These are phyloP conservation scores for Trichopoda pennipes DNA, from an alignment of 2,888 invertebrate genomes.

Conservation along the genomic window DNA sequence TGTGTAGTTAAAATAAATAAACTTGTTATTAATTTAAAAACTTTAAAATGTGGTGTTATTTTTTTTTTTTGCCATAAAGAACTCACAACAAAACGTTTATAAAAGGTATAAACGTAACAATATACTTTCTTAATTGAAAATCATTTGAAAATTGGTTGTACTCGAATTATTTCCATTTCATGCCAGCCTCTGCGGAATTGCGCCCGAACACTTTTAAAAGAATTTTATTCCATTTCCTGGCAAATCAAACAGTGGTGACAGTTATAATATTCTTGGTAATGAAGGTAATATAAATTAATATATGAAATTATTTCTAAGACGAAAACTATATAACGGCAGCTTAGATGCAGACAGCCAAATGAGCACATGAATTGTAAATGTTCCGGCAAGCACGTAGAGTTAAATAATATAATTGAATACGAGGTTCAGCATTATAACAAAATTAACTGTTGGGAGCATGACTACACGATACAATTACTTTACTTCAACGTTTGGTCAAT, in stretches of 20 bases:
- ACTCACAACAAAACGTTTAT: no score
- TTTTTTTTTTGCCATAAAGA: no score
- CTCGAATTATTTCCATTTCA: constrained; percentile 21
- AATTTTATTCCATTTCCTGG: constrained; percentile 20
- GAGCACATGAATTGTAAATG: constrained; percentile 35
- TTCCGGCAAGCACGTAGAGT: constrained; percentile 56
- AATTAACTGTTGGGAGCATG: no score
- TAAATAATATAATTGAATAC: constrained; percentile 32
- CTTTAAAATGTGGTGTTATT: no score
- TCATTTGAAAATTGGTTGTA: constrained; percentile 12
- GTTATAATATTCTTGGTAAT: constrained; percentile 66
- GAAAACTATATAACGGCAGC: background rate
- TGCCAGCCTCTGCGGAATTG: background rate
- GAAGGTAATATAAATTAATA: constrained; percentile 65
- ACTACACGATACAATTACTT: no score
- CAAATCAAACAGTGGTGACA: constrained; percentile 66
- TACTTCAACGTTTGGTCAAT: no score
- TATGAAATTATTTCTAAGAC: constrained; percentile 60
- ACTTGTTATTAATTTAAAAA: no score
- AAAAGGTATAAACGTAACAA: no score
- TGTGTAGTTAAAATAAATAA: no score
- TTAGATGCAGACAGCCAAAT: constrained; percentile 9
- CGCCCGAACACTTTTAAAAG: constrained; percentile 26
- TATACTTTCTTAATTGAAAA: background rate
- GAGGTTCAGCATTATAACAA: constrained; percentile 44